Conservation (phyloP, 2,113 vertebrate genomes). For the Potamarius usumacintae region DNA sequence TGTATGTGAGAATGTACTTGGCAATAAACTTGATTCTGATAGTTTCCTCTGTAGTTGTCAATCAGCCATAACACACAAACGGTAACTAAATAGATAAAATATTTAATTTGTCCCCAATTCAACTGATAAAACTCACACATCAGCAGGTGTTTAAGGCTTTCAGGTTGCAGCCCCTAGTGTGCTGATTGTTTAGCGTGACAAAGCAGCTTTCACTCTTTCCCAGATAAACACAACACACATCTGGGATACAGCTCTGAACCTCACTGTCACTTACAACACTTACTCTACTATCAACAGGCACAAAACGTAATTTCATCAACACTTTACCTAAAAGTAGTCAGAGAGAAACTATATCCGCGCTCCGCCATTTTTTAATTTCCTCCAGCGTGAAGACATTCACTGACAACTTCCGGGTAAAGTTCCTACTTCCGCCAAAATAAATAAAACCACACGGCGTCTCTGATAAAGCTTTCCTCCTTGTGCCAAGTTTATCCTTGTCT, state of each 20-base stretch:
- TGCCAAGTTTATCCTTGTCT: neutral
- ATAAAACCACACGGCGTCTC: too few relatives aligned
- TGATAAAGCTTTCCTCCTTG: neutral
- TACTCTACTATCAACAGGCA: neutral
- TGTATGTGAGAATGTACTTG: too few relatives aligned
- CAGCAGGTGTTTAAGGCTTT: neutral
- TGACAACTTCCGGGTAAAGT: slow-evolving; percentile 30
- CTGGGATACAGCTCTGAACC: too few relatives aligned
- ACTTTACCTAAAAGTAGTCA: slow-evolving; percentile 59
- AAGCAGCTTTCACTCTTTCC: slow-evolving; percentile 12
- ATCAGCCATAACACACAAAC: neutral
- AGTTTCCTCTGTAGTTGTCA: too few relatives aligned
- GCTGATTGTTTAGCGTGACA: slow-evolving; percentile 32
- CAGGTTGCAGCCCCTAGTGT: neutral
- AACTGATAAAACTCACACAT: neutral
- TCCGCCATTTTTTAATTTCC: slow-evolving; percentile 52
- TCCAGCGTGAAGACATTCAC: neutral
- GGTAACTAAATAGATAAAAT: neutral
- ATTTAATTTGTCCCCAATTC: neutral
- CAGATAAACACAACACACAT: neutral
- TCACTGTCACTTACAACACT: neutral
- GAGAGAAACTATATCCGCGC: slow-evolving; percentile 60
- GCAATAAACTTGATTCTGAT: too few relatives aligned
- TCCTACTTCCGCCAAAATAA: slow-evolving; percentile 23
- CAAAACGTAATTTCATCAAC: neutral